phyloP scores from a whole-genome alignment of 2,113 vertebrate genomes.

The Phocoena sinus region DNA sequence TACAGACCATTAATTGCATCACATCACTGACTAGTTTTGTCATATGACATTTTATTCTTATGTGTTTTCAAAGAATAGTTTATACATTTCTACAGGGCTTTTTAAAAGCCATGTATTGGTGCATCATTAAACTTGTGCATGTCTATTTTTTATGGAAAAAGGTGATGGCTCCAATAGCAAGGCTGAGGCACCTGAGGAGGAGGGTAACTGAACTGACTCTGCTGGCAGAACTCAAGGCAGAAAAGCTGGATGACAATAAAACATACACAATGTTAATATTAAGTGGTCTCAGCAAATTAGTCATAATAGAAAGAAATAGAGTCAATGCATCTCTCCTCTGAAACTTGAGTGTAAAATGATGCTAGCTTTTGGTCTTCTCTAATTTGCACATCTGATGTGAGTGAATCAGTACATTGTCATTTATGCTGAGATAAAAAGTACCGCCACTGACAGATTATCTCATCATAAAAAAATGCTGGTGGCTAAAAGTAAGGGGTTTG shows the following conservation, averaged over 20 bases:
- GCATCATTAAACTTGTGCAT: not conserved
- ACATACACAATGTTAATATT: not conserved
- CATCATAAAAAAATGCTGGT: not conserved
- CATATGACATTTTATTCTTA: conserved; percentile 25
- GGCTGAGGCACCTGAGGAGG: not conserved
- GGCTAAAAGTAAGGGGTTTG: not conserved
- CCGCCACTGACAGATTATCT: not conserved
- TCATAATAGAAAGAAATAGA: not conserved
- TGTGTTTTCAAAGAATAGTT: not conserved
- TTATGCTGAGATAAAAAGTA: not conserved
- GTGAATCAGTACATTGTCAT: not conserved
- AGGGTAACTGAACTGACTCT: not conserved
- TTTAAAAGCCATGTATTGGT: not conserved
- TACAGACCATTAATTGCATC: not conserved
- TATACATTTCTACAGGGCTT: not conserved
- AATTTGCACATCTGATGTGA: not conserved
- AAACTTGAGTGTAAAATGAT: not conserved
- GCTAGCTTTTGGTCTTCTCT: not conserved
- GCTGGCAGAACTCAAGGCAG: not conserved
- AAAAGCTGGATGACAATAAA: not conserved
- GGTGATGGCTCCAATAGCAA: not conserved
- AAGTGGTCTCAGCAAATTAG: not conserved
- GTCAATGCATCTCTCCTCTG: not conserved
- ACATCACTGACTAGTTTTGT: not conserved
- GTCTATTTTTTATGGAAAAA: not conserved